Conservation (phyloP, 2,888 invertebrate genomes). For the Chalcosyrphus nemorum region DNA sequence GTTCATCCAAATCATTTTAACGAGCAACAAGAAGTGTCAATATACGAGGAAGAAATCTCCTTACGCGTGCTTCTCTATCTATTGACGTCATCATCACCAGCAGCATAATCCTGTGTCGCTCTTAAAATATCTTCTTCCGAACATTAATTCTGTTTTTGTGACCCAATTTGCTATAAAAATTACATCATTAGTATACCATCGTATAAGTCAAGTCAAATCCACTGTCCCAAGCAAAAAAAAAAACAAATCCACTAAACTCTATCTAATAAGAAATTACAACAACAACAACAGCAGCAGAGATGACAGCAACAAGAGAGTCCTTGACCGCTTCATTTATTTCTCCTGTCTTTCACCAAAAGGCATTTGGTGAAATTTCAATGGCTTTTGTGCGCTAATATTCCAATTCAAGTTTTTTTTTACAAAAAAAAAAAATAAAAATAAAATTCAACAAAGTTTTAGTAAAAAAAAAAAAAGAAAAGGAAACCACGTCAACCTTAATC, state of each 20-base stretch:
- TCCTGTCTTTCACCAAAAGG: neutral
- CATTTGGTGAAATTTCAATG: slow-evolving; percentile 9
- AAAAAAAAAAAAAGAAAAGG: slow-evolving; percentile 4
- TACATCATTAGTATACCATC: neutral
- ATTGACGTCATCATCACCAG: neutral
- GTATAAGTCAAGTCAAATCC: neutral
- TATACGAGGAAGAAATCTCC: neutral
- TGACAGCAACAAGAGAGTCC: neutral
- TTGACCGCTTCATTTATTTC: slow-evolving; percentile 9
- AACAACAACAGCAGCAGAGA: no score
- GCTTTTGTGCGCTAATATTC: slow-evolving; percentile 18
- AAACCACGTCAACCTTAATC: slow-evolving; percentile 28
- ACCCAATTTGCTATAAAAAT: neutral
- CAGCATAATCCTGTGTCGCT: no score
- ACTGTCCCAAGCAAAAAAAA: no score
- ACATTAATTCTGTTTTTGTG: neutral
- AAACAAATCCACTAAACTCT: neutral
- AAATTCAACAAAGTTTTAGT: neutral
- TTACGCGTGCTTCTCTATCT: neutral
- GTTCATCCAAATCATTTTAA: neutral
- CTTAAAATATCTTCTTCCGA: neutral
- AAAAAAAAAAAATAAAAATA: neutral
- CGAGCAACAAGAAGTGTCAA: neutral
- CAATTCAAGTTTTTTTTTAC: neutral
- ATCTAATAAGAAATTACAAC: neutral